phyloP scores from a whole-genome alignment of 2,113 vertebrate species.

The Strigops habroptila region DNA sequence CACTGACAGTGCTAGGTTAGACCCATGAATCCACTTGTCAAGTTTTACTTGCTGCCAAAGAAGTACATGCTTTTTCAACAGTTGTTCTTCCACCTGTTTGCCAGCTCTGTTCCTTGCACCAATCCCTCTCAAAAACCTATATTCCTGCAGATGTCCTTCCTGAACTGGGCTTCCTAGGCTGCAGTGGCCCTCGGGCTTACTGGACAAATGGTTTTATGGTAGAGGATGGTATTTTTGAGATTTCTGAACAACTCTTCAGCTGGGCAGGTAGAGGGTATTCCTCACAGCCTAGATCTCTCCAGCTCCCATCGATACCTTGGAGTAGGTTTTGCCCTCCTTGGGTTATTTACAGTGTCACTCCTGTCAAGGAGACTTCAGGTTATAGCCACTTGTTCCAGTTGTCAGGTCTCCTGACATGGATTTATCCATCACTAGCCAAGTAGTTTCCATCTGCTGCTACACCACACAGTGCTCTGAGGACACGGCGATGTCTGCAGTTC shows the following conservation, averaged over 20 bases:
- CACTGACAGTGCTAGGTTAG: background rate
- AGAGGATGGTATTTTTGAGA: background rate
- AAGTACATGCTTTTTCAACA: background rate
- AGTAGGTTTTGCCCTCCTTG: background rate
- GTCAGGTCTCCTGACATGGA: background rate
- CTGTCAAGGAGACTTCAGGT: background rate
- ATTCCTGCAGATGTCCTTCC: background rate
- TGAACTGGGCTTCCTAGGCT: background rate
- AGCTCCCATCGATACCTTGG: rapidly evolving
- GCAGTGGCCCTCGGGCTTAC: background rate
- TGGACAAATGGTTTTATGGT: background rate
- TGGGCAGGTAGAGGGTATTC: background rate
- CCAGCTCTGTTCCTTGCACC: background rate
- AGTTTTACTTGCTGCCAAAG: background rate
- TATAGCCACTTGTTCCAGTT: background rate
- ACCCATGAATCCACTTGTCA: background rate
- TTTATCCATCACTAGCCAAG: background rate
- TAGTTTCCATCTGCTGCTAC: background rate
- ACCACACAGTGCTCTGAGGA: background rate
- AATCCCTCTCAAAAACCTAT: background rate
- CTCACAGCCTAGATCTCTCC: background rate
- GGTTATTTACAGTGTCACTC: background rate
- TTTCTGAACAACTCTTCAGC: background rate
- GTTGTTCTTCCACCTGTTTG: background rate
- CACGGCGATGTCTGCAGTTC: background rate